These are phyloP conservation scores for Bellardia bayeri DNA, from an alignment of 2,888 invertebrate species.

Conservation along the genomic window DNA sequence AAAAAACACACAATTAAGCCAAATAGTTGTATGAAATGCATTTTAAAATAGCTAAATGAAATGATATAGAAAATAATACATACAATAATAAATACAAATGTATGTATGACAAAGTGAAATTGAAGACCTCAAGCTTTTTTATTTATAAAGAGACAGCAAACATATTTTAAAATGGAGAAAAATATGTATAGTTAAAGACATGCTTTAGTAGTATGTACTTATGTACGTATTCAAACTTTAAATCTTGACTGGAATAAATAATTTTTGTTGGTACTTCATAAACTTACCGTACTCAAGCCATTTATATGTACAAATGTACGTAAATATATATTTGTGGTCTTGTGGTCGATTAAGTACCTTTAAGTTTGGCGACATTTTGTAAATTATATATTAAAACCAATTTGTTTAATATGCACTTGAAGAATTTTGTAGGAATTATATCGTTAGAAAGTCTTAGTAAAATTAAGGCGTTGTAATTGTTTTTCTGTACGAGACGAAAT, in stretches of 20 bases:
- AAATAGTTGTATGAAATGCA: conserved; percentile 50
- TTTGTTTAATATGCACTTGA: conserved; percentile 30
- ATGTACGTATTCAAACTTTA: conserved; percentile 43
- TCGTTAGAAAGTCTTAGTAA: not conserved
- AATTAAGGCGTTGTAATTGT: not conserved
- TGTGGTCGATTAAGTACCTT: conserved; percentile 12
- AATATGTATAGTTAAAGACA: not conserved
- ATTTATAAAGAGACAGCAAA: conserved; percentile 23
- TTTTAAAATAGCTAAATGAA: conserved; percentile 36
- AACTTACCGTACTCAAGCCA: not conserved
- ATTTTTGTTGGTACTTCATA: conserved; percentile 40
- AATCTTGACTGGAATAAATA: conserved; percentile 67
- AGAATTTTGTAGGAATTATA: conserved; percentile 12
- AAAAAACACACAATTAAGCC: conserved; percentile 51
- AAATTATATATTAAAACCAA: conserved; percentile 32
- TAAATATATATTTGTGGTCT: not conserved
- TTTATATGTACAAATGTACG: not conserved
- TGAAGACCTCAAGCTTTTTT: conserved; percentile 43
- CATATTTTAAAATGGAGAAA: not conserved
- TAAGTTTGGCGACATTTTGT: conserved; percentile 37
- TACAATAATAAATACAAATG: conserved; percentile 37
- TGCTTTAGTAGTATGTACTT: not conserved
- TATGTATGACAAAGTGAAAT: conserved; percentile 65
- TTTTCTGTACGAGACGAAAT: not conserved
- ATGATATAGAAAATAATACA: conserved; percentile 48